phyloP scores from a whole-genome alignment of 2,888 invertebrate species.

The Brachylomia viminalis region DNA sequence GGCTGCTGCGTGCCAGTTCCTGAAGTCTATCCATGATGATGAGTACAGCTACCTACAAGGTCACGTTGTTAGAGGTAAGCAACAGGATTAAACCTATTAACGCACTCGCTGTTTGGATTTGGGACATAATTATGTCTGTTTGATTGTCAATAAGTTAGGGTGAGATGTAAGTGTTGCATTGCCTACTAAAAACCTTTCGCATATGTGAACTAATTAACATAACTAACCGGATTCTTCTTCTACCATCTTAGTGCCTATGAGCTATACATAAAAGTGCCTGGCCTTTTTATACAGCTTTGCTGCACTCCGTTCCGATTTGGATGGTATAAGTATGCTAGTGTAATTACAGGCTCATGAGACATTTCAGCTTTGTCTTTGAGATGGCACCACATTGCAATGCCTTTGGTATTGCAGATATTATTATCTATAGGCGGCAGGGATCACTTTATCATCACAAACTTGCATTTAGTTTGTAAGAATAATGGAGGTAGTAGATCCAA shows the following conservation, averaged over 20 bases:
- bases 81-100: neutral
- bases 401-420: too few relatives aligned
- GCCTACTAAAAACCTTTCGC: too few relatives aligned
- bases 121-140: neutral
- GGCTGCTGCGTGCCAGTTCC: constrained; percentile 38
- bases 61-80: constrained; percentile 94
- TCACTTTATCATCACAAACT: neutral
- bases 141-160: neutral
- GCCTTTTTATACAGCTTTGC: neutral
- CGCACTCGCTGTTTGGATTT: neutral
- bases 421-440: too few relatives aligned
- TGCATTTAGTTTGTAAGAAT: neutral
- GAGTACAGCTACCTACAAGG: constrained; percentile 92
- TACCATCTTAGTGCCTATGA: too few relatives aligned
- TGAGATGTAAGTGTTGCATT: neutral
- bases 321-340: neutral
- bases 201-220: neutral
- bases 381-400: too few relatives aligned
- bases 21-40: constrained; percentile 82
- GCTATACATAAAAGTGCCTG: neutral
- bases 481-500: neutral
- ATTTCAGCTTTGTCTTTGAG: neutral
- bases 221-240: neutral
- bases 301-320: neutral
- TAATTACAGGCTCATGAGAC: neutral